Conservation (phyloP, 2,113 vertebrate species). For the Sterna hirundo region DNA sequence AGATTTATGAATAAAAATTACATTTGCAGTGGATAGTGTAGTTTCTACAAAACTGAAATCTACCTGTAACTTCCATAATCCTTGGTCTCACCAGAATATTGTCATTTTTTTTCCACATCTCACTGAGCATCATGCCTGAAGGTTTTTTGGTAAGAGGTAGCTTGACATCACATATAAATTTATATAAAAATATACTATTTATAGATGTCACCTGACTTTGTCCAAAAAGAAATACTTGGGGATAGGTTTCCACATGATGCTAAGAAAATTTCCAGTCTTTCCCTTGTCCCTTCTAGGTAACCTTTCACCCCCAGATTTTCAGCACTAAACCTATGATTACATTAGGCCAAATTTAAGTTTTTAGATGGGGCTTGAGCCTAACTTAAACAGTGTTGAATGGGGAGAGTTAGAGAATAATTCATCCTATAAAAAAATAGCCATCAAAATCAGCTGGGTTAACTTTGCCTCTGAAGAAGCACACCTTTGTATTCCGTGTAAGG, state of each 20-base stretch:
- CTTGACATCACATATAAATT: background rate
- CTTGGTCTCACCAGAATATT: background rate
- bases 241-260: background rate
- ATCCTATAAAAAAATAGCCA: fast-evolving
- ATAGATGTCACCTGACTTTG: background rate
- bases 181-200: background rate
- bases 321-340: background rate
- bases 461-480: background rate
- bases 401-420: background rate
- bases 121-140: background rate
- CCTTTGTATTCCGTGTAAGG: background rate
- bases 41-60: background rate
- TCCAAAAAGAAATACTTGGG: background rate
- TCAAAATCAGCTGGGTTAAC: background rate
- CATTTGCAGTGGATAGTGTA: background rate
- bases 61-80: background rate
- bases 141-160: background rate
- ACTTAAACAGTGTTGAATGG: fast-evolving
- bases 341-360: background rate
- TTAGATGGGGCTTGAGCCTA: fast-evolving
- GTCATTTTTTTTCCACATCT: background rate
- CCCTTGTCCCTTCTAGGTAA: background rate
- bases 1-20: background rate
- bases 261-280: background rate
- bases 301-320: background rate